phyloP scores from a whole-genome alignment of 2,113 vertebrate genomes.

The Callaeas wilsoni region DNA sequence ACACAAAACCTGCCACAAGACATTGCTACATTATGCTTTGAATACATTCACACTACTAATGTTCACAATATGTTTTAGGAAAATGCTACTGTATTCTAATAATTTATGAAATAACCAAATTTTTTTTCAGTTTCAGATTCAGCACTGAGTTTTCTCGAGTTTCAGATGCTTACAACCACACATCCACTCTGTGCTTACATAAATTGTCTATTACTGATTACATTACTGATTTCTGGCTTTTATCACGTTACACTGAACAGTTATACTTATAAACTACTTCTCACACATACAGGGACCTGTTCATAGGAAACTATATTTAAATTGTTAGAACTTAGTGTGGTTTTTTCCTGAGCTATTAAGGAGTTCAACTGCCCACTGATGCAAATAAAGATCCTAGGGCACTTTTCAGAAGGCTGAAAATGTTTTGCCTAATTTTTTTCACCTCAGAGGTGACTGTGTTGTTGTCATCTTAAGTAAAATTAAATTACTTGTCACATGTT shows the following conservation, averaged over 20 bases:
- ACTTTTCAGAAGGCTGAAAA: neutral
- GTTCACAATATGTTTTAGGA: neutral
- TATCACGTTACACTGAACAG: neutral
- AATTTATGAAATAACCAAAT: neutral
- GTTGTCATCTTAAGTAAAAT: neutral
- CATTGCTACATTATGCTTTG: neutral
- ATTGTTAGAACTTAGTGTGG: neutral
- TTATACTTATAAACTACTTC: neutral
- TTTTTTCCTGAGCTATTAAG: neutral
- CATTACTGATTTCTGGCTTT: neutral
- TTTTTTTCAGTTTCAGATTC: neutral
- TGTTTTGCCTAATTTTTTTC: neutral
- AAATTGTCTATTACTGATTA: neutral
- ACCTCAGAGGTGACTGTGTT: neutral
- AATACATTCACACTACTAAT: neutral
- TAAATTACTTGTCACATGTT: neutral
- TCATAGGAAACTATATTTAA: neutral
- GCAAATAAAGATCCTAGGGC: too few relatives aligned
- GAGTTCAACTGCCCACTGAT: neutral
- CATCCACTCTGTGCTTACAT: neutral
- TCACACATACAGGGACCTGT: neutral
- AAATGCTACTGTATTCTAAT: neutral
- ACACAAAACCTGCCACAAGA: neutral
- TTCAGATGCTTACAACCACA: neutral
- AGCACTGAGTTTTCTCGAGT: neutral